These are phyloP conservation scores for human DNA, from an alignment of 2,113 vertebrate species.

Conservation along the genomic window GRCh38 chr5:112379501-112380000, in stretches of 20 bases:
- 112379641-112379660: background rate
- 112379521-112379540: no score
- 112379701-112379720: background rate
- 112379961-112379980: background rate
- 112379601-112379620: background rate
- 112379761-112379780: background rate
- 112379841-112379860: background rate
- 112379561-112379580: background rate
- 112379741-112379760: background rate
- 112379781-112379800: background rate
- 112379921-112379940: background rate
- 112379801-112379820: background rate
- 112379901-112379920: conserved; percentile 28
- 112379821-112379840: conserved; percentile 24
- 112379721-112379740: background rate
- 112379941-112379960: conserved; percentile 10
- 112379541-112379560: background rate
- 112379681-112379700: background rate
- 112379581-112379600: background rate
- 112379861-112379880: conserved; percentile 13
- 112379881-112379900: conserved; percentile 19
- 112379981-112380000: background rate
- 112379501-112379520: background rate
- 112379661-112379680: background rate
- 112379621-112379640: background rate